Conservation (phyloP, 2,888 invertebrate species). For the Phengaris arion region DNA sequence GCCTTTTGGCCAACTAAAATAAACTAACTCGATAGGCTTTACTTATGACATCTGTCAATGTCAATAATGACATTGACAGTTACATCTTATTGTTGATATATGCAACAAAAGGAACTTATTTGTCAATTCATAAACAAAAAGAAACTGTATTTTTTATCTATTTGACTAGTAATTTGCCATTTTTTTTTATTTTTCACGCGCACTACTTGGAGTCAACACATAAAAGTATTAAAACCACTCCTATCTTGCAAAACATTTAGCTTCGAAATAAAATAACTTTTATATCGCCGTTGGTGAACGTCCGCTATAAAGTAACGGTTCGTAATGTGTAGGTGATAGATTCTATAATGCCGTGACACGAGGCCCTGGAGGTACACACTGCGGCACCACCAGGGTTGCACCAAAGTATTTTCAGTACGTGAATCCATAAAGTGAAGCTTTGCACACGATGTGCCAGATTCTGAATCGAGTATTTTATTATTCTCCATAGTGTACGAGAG, state of each 20-base stretch:
- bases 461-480: slow-evolving; percentile 31
- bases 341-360: slow-evolving; percentile 17
- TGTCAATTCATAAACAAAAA: not conserved
- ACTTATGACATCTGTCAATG: no score
- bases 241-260: slow-evolving; percentile 30
- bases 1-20: no score
- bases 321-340: slow-evolving; percentile 12
- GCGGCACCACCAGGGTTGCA: slow-evolving; percentile 35
- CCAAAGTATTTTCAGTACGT: slow-evolving; percentile 36
- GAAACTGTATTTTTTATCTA: no score
- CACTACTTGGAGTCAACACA: slow-evolving; percentile 19
- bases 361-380: slow-evolving; percentile 2
- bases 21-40: no score
- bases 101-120: not conserved
- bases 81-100: no score
- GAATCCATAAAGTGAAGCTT: slow-evolving; percentile 31
- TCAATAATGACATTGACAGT: no score
- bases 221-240: slow-evolving; percentile 25
- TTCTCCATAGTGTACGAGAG: slow-evolving; percentile 24
- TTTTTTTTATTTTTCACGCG: not conserved
- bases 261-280: slow-evolving; percentile 26
- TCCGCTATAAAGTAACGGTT: not conserved
- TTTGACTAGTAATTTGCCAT: not conserved
- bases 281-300: not conserved
- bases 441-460: slow-evolving; percentile 31